Evolutionary conservation across 2,113 vertebrate species (phyloP), one percentile per base, ranked within the genome.

Genomic region (Calyptomena viridis): DNA sequence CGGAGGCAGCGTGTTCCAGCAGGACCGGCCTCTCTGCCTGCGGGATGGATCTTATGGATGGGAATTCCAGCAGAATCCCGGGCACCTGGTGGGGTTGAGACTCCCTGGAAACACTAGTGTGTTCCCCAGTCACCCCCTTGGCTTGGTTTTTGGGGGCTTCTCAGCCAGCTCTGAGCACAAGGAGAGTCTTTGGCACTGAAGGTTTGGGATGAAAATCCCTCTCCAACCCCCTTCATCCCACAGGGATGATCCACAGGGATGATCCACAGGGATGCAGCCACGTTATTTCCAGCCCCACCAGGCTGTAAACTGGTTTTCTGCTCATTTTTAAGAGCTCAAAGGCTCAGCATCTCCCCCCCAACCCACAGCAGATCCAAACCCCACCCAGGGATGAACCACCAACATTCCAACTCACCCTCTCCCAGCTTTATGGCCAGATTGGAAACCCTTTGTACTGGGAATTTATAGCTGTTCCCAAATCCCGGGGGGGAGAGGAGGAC

Each of bases 241-340:
- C 8, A 3, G 25, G 3, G 78, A 21, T 6, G 56, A 25, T 23
- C 21, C 35, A 5, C 44, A 15, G 30, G 46, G 56, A 30, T 25
- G 59, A n/a, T 23, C 21, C 35, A 5, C 44, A 15, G 30, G 46
- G 56, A 30, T 25, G 59, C 25, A 12, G 23, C 40, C 58, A 3
- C 4, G 1, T 2, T 5, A 8, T 71, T 31, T 37, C 21, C 56
- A 14, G 6, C 0, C 2, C 47, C n/a, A n/a, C n/a, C n/a, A 6
- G 53, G 37, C 30, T 17, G 0, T 2, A 4, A 40, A 12, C 20
- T 3, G 1, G 11, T 2, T 6, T 3, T 25, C 52, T 24, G 28
- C 33, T 46, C 1, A 1, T 16, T 39, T n/a, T 11, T 22, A 6
- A 30, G 68, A 66, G 46, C 52, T 14, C 25, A 40, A 77, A 66